These are phyloP conservation scores for Chaetura pelagica DNA, from an alignment of 2,113 vertebrate genomes.

Conservation along the genomic window DNA sequence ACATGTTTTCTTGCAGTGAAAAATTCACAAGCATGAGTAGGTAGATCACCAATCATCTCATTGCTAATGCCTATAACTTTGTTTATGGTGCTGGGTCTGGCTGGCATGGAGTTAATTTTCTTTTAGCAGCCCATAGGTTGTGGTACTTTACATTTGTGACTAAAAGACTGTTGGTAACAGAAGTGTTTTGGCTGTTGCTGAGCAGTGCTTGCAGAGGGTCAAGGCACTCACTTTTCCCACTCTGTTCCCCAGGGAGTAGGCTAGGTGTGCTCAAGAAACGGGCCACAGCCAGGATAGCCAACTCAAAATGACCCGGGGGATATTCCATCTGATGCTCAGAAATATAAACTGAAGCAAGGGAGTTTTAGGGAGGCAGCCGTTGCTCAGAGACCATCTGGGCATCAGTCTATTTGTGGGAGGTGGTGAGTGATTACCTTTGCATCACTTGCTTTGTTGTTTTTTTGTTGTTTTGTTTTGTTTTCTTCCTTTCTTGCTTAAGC, in stretches of 20 bases:
- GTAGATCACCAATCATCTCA: neutral
- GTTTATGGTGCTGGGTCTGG: neutral
- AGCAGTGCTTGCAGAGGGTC: too few relatives aligned
- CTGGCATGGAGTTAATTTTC: neutral
- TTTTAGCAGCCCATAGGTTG: neutral
- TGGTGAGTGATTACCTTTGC: neutral
- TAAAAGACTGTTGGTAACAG: neutral
- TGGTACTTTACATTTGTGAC: neutral
- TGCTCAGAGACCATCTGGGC: neutral
- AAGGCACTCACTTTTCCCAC: neutral
- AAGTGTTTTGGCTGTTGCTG: neutral
- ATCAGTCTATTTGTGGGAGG: neutral
- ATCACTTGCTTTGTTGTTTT: neutral
- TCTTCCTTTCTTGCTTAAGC: neutral
- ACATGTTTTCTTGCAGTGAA: neutral
- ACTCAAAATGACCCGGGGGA: neutral
- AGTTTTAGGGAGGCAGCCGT: neutral
- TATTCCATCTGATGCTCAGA: neutral
- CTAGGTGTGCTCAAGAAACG: neutral
- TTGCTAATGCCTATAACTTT: neutral
- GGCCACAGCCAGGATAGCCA: neutral
- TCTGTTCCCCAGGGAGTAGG: neutral
- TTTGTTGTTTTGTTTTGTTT: accelerated
- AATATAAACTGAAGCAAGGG: neutral
- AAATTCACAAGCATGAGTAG: neutral